Percentiles rank a stretch among this genome's conserved stretches.
Evolutionary conservation across 2,888 invertebrate species (phyloP).

Genomic region (Steinernema carpocapsae): DNA sequence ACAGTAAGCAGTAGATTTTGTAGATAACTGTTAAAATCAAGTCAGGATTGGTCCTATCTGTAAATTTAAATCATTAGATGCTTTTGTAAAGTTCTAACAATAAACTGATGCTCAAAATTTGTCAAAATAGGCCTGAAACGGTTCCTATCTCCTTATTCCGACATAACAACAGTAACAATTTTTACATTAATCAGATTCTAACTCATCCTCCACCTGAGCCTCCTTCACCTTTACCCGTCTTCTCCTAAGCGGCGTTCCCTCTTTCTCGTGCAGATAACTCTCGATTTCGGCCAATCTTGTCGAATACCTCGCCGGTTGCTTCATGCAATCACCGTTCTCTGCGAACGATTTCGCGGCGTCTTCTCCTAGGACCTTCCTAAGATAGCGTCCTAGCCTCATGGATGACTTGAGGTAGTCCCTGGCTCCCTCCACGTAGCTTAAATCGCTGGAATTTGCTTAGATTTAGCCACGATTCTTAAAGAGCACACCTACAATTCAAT

Average conservation of each 20-base stretch:
- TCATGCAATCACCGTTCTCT: not conserved
- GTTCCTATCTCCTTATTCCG: no score
- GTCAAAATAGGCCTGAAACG: no score
- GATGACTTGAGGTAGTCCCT: slow-evolving; percentile 5
- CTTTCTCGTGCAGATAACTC: not conserved
- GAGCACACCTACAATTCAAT: not conserved
- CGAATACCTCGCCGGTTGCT: not conserved
- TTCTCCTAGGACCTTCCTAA: not conserved
- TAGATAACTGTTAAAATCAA: slow-evolving; percentile 15
- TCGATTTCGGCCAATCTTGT: slow-evolving; percentile 1
- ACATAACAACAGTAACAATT: slow-evolving; percentile 3
- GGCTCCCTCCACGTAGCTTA: slow-evolving; percentile 1
- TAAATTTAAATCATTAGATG: no score
- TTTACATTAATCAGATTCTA: not conserved
- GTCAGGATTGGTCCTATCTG: no score
- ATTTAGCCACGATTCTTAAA: not conserved
- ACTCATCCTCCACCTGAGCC: not conserved
- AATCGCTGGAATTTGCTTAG: not conserved
- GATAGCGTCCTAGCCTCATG: slow-evolving; percentile 18
- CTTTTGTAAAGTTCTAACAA: no score
- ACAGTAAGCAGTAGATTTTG: slow-evolving; percentile 26
- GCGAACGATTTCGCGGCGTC: not conserved
- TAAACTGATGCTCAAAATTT: no score
- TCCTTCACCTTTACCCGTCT: not conserved
- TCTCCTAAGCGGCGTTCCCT: slow-evolving; percentile 5